Conservation (phyloP, 2,113 vertebrate species). For the Alces alces region DNA sequence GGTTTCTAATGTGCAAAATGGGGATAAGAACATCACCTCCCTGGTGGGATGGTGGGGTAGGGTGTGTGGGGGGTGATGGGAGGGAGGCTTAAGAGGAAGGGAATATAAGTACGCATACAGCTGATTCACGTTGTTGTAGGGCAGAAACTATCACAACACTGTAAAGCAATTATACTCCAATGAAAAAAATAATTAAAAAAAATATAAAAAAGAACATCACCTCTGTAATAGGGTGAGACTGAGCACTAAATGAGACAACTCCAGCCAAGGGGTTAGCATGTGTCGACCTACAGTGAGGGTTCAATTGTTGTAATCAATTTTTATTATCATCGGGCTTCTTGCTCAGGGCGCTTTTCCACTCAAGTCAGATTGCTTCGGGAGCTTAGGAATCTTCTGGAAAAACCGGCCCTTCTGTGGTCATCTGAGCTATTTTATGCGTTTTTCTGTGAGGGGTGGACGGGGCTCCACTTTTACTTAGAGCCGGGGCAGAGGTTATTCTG, state of each 20-base stretch:
- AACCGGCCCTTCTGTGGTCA: not conserved
- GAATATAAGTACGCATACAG: not conserved
- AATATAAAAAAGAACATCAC: not conserved
- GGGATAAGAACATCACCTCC: not conserved
- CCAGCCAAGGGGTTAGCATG: not conserved
- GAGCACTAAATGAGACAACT: not conserved
- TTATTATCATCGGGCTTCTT: not conserved
- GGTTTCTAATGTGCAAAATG: constrained; percentile 37
- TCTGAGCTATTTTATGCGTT: not conserved
- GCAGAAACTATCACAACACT: not conserved
- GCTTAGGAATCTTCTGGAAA: not conserved
- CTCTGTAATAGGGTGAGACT: not conserved
- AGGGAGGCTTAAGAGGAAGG: not conserved
- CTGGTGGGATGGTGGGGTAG: not conserved
- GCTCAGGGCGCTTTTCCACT: not conserved
- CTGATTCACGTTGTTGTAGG: not conserved
- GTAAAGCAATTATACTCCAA: not conserved
- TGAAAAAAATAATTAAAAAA: not conserved
- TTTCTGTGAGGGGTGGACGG: not conserved
- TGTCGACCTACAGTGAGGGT: not conserved
- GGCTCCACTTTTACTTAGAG: not conserved
- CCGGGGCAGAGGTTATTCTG: not conserved
- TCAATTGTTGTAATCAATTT: not conserved
- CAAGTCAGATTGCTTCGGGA: not conserved
- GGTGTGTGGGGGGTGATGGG: not conserved